These are phyloP conservation scores for Dryoscopus gambensis DNA, from an alignment of 2,113 vertebrate genomes.

Conservation along the genomic window DNA sequence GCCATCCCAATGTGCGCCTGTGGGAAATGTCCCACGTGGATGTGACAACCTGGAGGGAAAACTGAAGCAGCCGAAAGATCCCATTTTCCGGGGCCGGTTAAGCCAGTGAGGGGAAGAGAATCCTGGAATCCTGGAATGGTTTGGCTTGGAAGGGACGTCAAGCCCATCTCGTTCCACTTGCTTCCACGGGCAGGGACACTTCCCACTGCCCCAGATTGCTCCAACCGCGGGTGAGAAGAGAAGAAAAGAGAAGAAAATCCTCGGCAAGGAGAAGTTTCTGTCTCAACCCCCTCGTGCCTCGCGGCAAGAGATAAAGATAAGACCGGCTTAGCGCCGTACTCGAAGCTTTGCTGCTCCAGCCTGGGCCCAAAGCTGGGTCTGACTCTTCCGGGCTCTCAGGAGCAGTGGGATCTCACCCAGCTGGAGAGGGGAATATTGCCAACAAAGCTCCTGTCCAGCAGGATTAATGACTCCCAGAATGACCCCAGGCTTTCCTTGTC, in stretches of 20 bases:
- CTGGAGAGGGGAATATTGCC: conserved; percentile 15
- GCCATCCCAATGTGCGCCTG: accelerated
- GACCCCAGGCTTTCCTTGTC: conserved; percentile 8
- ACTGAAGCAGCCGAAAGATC: not conserved
- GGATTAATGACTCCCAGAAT: conserved; percentile 29
- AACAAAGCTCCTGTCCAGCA: conserved; percentile 3
- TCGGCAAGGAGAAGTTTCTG: not conserved
- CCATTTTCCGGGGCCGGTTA: not conserved
- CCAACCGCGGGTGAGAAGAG: not conserved
- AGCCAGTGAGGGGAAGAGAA: not conserved
- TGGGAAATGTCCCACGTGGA: not conserved
- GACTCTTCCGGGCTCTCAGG: not conserved
- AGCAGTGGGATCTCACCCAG: not conserved
- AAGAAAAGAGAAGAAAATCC: not conserved
- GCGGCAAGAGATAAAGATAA: not conserved
- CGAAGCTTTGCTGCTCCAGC: not conserved
- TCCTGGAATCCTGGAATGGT: not conserved
- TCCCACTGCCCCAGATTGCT: not conserved
- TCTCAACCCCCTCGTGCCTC: not conserved
- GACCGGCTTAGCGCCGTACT: not conserved
- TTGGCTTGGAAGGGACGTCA: not conserved
- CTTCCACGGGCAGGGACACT: not conserved
- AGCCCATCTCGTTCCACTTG: not conserved
- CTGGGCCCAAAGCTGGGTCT: not conserved
- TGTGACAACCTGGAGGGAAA: not conserved